phyloP scores from a whole-genome alignment of 2,113 vertebrate genomes.

The Xiphias gladius region DNA sequence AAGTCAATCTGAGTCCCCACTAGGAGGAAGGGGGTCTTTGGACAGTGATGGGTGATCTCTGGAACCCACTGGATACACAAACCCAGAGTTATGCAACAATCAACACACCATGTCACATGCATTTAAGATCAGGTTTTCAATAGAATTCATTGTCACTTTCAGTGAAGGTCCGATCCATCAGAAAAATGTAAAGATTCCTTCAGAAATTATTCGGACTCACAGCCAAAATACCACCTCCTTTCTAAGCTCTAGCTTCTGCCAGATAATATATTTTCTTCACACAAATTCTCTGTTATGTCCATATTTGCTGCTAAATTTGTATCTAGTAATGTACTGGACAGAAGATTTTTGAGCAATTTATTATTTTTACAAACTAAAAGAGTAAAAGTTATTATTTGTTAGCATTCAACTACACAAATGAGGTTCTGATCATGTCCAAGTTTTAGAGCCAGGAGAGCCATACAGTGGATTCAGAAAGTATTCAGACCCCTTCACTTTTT shows the following conservation, averaged over 20 bases:
- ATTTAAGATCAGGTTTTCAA: not conserved
- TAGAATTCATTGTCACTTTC: not conserved
- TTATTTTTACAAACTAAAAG: too few relatives aligned
- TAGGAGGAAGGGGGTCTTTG: constrained; percentile 99
- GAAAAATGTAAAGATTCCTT: too few relatives aligned
- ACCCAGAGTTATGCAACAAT: not conserved
- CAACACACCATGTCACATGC: not conserved
- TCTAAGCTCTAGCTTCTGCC: too few relatives aligned
- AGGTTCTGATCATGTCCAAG: too few relatives aligned
- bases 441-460: too few relatives aligned
- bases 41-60: constrained; percentile 89
- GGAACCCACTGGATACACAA: constrained; percentile 92
- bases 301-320: not conserved
- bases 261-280: too few relatives aligned
- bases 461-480: too few relatives aligned
- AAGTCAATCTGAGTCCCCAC: constrained; percentile 99
- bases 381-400: too few relatives aligned
- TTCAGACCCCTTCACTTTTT: too few relatives aligned
- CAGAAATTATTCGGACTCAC: too few relatives aligned
- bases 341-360: not conserved
- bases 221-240: too few relatives aligned
- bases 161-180: not conserved
- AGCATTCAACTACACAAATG: too few relatives aligned
- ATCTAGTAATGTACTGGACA: not conserved
- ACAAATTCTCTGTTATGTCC: not conserved